Evolutionary conservation across 2,797 vertebrate species (phyloP).

Genomic region (Philypnodon macrostomus): DNA sequence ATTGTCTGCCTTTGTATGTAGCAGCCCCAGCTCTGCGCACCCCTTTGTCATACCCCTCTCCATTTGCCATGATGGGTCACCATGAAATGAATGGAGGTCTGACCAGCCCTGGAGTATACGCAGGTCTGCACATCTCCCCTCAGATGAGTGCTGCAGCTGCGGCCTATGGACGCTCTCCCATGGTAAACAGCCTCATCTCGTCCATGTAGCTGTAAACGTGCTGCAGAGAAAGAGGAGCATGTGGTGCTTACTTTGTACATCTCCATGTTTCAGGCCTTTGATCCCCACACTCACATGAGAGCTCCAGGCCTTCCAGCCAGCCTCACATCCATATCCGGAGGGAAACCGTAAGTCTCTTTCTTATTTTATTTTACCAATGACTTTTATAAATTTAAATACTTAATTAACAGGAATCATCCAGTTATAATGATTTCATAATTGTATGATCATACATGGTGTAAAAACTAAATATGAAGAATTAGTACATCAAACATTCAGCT

Average conservation of each 20-base stretch:
- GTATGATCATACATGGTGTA: too few relatives aligned
- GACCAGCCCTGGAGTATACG: conserved; percentile 93
- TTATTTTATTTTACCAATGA: neutral
- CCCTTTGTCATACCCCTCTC: conserved; percentile 93
- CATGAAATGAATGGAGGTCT: conserved; percentile 94
- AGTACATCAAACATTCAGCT: too few relatives aligned
- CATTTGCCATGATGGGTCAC: conserved; percentile 96
- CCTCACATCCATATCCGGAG: conserved; percentile 94
- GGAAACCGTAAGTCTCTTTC: conserved; percentile 95
- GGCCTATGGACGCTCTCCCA: conserved; percentile 90
- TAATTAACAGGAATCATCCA: too few relatives aligned
- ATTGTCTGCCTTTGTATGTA: conserved; percentile 41
- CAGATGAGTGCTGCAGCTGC: conserved; percentile 96
- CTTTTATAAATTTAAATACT: conserved; percentile 1
- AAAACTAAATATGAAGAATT: too few relatives aligned
- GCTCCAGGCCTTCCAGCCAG: conserved; percentile 95
- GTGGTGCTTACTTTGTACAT: conserved; percentile 21
- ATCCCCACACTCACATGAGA: conserved; percentile 97
- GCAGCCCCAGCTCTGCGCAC: conserved; percentile 90
- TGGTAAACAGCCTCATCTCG: conserved; percentile 72
- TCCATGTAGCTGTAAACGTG: neutral
- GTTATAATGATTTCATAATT: too few relatives aligned
- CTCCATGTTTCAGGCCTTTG: conserved; percentile 82
- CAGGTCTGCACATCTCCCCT: conserved; percentile 94
- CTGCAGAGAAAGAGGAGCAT: neutral